phyloP scores from a whole-genome alignment of 2,888 invertebrate species.

The Polyommatus iphigenia region DNA sequence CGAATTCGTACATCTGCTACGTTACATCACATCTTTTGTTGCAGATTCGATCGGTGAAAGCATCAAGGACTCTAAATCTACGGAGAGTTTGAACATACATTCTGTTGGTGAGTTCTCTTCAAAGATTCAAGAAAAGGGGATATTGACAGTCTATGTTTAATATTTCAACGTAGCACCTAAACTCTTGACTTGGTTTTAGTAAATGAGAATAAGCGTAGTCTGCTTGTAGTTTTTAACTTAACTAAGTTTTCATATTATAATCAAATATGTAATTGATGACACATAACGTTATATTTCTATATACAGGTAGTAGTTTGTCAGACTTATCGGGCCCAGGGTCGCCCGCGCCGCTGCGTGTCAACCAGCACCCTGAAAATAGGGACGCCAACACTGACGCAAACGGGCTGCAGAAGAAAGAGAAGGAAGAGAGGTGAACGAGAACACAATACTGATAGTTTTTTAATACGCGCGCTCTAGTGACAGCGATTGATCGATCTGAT shows the following conservation, averaged over 20 bases:
- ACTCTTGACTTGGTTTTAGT: no score
- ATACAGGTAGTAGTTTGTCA: conserved; percentile 87
- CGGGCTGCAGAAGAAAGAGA: background rate
- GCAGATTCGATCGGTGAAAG: conserved; percentile 73
- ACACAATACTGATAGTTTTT: background rate
- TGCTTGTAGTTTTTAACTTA: no score
- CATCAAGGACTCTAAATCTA: conserved; percentile 69
- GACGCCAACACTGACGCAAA: background rate
- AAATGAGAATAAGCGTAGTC: no score
- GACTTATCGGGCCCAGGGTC: conserved; percentile 83
- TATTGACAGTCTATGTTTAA: no score
- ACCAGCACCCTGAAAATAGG: conserved; percentile 32
- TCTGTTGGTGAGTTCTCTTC: conserved; percentile 53
- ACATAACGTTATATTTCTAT: background rate
- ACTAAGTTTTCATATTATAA: no score
- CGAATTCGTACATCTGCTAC: no score
- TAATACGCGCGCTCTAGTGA: background rate
- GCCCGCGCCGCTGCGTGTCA: conserved; percentile 73
- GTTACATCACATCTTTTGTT: conserved; percentile 33
- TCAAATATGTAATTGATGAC: no score
- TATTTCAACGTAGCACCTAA: background rate
- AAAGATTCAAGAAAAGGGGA: no score
- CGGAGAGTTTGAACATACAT: conserved; percentile 68
- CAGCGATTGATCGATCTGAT: background rate
- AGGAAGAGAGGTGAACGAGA: conserved; percentile 50